A percentile compares a stretch with the other conserved stretches of the same genome.
Evolutionary conservation across 2,888 invertebrate genomes (phyloP).

Genomic region (Caenorhabditis sinica): DNA sequence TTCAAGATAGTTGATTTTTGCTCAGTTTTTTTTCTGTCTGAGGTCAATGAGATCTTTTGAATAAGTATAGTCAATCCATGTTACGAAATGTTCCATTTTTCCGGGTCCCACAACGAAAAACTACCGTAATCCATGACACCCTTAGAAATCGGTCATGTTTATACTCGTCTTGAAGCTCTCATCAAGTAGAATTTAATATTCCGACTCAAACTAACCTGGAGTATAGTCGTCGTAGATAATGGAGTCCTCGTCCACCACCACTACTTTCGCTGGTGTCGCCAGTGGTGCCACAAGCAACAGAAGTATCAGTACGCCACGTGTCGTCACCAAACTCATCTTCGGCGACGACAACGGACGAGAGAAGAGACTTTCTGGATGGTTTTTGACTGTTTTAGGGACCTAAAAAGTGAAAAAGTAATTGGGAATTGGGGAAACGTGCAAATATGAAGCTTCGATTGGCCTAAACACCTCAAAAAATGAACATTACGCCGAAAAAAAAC

Average conservation of each 20-base stretch:
- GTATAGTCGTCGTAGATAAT: slow-evolving; percentile 60
- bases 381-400: neutral
- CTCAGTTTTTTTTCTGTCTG: neutral
- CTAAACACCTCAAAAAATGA: neutral
- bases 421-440: neutral
- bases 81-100: too few species aligned
- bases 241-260: slow-evolving; percentile 39
- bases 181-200: neutral
- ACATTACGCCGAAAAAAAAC: neutral
- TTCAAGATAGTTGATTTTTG: too few species aligned
- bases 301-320: slow-evolving; percentile 53
- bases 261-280: slow-evolving; percentile 39
- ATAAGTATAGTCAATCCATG: too few species aligned
- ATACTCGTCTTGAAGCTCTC: neutral
- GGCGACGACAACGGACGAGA: slow-evolving; percentile 10
- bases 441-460: neutral
- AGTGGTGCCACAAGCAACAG: slow-evolving; percentile 47
- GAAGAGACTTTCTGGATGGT: neutral
- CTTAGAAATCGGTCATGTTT: too few species aligned
- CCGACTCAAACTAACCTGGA: slow-evolving; percentile 34
- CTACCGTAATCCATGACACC: too few species aligned
- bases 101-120: neutral
- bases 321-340: slow-evolving; percentile 42
- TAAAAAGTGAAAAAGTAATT: neutral
- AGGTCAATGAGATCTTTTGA: too few species aligned